Percentiles rank a stretch among this genome's conserved stretches.
Evolutionary conservation across 2,888 invertebrate genomes (phyloP).

Genomic region (Campoletis raptor): DNA sequence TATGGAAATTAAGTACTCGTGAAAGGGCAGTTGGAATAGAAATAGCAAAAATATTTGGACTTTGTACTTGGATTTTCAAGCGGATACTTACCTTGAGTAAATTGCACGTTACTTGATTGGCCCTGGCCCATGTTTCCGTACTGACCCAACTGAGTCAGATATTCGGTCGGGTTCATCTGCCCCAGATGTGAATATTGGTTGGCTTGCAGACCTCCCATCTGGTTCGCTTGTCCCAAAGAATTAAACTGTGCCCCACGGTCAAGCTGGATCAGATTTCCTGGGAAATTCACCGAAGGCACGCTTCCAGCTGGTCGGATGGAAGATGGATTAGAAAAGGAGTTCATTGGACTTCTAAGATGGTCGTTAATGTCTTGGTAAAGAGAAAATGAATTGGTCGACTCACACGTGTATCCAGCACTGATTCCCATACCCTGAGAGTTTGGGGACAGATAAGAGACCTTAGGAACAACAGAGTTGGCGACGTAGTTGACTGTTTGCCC

Average conservation of each 20-base stretch:
- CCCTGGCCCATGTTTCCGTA: conserved; percentile 52
- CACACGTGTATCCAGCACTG: conserved; percentile 48
- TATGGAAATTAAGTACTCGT: neutral
- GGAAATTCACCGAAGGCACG: conserved; percentile 43
- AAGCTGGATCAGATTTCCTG: conserved; percentile 51
- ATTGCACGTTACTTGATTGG: conserved; percentile 43
- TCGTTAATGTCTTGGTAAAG: neutral
- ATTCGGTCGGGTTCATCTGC: conserved; percentile 10
- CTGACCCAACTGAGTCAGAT: conserved; percentile 41
- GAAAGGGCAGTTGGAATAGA: neutral
- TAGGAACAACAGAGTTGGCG: conserved; percentile 59
- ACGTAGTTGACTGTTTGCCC: conserved; percentile 72
- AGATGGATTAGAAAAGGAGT: neutral
- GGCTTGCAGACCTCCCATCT: conserved; percentile 20
- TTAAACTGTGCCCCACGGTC: conserved; percentile 42
- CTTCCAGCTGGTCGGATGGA: conserved; percentile 25
- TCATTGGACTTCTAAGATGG: neutral
- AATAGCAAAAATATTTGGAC: neutral
- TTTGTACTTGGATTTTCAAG: neutral
- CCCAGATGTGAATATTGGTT: conserved; percentile 52
- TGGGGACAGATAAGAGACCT: conserved; percentile 69
- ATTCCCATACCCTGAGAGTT: conserved; percentile 55
- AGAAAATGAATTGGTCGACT: neutral
- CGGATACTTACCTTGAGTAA: conserved; percentile 52
- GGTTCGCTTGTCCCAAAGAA: conserved; percentile 31